Percentiles rank a stretch among this genome's conserved stretches.
Evolutionary conservation across 2,888 invertebrate genomes (phyloP).

Genomic region (Portevinia maculata): DNA sequence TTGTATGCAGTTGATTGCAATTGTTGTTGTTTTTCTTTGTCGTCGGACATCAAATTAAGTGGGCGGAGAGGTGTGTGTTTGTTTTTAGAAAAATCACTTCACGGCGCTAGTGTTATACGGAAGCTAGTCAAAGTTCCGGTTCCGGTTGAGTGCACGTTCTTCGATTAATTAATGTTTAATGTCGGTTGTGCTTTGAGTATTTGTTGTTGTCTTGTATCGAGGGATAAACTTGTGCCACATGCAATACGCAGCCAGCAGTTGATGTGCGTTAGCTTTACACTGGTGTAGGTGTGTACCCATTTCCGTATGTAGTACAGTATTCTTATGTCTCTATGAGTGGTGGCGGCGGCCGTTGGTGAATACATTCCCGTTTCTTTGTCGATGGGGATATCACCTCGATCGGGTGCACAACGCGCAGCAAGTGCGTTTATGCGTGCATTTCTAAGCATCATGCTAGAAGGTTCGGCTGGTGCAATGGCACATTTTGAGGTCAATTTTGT

Average conservation of each 20-base stretch:
- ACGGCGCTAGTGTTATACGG: constrained; percentile 57
- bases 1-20: constrained; percentile 53
- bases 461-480: neutral
- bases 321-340: constrained; percentile 24
- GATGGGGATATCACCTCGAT: constrained; percentile 19
- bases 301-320: constrained; percentile 20
- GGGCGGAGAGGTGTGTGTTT: constrained; percentile 45
- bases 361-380: neutral
- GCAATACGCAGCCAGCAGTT: constrained; percentile 33
- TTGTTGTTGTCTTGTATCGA: constrained; percentile 50
- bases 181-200: constrained; percentile 28
- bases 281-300: constrained; percentile 47
- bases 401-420: neutral
- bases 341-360: neutral
- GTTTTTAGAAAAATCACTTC: constrained; percentile 41
- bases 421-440: constrained; percentile 20
- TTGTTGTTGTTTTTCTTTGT: constrained; percentile 34
- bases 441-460: neutral
- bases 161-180: constrained; percentile 15
- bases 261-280: constrained; percentile 14
- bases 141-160: constrained; percentile 55
- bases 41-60: constrained; percentile 10
- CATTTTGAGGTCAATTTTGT: constrained; percentile 17
- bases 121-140: constrained; percentile 69
- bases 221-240: constrained; percentile 35